Percentiles rank a stretch among this genome's conserved stretches.
Evolutionary conservation across 2,113 vertebrate genomes (phyloP).

Genomic region (Chinchilla lanigera): DNA sequence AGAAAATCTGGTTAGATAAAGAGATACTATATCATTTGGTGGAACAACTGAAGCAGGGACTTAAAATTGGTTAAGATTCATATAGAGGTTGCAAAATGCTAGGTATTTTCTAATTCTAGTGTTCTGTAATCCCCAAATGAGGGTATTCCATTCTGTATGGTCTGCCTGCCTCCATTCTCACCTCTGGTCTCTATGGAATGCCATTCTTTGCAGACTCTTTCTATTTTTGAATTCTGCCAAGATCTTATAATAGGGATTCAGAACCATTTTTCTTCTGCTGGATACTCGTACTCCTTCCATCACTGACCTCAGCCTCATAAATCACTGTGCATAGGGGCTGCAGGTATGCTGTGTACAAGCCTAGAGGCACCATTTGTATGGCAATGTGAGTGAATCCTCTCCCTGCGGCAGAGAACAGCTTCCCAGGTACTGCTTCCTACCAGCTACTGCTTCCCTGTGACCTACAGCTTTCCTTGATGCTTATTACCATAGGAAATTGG

Average conservation of each 20-base stretch:
- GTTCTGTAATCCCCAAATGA: no score
- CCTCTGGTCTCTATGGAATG: not conserved
- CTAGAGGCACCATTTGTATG: not conserved
- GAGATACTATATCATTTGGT: not conserved
- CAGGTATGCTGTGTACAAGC: rapidly evolving
- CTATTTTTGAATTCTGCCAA: not conserved
- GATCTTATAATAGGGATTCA: not conserved
- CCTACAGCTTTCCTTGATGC: not conserved
- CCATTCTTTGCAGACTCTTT: not conserved
- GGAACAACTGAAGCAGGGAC: not conserved
- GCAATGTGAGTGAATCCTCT: not conserved
- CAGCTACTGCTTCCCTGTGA: not conserved
- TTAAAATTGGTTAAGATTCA: not conserved
- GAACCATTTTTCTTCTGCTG: not conserved
- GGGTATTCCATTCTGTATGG: not conserved
- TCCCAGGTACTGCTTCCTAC: no score
- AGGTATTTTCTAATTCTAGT: not conserved
- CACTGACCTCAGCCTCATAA: not conserved
- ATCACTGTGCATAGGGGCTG: not conserved
- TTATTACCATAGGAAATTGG: not conserved
- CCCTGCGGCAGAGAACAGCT: not conserved
- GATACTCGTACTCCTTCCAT: not conserved
- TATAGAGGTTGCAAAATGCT: not conserved
- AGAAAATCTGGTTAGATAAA: not conserved
- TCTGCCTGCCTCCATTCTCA: rapidly evolving